These are phyloP conservation scores for Speoplatyrhinus poulsoni DNA, from an alignment of 2,113 vertebrate species.

Conservation along the genomic window DNA sequence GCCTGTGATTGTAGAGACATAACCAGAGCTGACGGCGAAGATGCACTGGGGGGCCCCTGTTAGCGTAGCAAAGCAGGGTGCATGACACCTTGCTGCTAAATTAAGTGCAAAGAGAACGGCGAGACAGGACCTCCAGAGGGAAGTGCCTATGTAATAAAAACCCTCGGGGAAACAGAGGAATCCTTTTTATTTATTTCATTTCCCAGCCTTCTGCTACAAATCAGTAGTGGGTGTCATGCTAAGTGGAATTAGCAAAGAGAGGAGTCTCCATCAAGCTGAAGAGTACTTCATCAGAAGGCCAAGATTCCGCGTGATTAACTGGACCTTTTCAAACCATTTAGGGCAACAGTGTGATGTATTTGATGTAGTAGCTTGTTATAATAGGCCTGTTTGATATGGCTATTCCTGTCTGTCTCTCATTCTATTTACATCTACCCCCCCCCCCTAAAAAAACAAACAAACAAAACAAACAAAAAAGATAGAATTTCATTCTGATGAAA, in stretches of 20 bases:
- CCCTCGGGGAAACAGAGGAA: conserved; percentile 43
- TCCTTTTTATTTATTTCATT: conserved; percentile 7
- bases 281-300: conserved; percentile 56
- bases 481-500: too few relatives aligned
- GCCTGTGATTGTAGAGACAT: too few relatives aligned
- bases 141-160: conserved; percentile 66
- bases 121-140: conserved; percentile 48
- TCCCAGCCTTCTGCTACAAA: conserved; percentile 14
- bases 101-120: conserved; percentile 40
- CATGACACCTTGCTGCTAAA: conserved; percentile 47
- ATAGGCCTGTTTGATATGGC: background rate
- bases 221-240: conserved; percentile 24
- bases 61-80: conserved; percentile 15
- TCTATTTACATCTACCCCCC: too few relatives aligned
- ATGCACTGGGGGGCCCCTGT: background rate
- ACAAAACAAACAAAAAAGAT: too few relatives aligned
- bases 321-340: conserved; percentile 17
- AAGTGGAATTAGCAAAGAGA: conserved; percentile 53
- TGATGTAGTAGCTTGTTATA: background rate
- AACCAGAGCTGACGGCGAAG: too few relatives aligned
- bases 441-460: too few relatives aligned
- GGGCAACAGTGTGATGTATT: background rate
- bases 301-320: conserved; percentile 47
- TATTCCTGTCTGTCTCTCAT: background rate
- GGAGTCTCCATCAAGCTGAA: conserved; percentile 55